These are phyloP conservation scores for Frieseomelitta varia DNA, from an alignment of 1,140 invertebrate species.

Conservation along the genomic window DNA sequence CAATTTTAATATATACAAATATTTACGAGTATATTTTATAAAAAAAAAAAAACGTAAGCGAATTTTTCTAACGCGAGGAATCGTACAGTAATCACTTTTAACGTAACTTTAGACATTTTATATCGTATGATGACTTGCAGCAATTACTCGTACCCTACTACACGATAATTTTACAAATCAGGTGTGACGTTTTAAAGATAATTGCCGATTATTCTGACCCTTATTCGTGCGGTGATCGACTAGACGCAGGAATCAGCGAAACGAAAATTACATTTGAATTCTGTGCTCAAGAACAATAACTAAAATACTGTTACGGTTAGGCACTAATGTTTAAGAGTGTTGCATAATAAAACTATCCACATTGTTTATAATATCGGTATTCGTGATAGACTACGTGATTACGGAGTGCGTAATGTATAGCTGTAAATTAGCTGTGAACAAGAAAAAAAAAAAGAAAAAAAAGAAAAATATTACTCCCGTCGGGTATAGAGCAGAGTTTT, in stretches of 20 bases:
- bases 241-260: conserved; percentile 55
- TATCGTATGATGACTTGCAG: neutral
- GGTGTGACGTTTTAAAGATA: neutral
- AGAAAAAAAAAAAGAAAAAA: too few relatives aligned
- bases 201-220: neutral
- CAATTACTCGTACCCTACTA: neutral
- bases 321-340: conserved; percentile 62
- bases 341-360: conserved; percentile 64
- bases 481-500: conserved; percentile 34
- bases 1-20: neutral
- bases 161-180: neutral
- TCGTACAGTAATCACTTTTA: conserved; percentile 10
- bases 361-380: conserved; percentile 70
- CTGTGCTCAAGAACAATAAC: conserved; percentile 79
- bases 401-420: conserved; percentile 51
- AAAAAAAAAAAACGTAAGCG: neutral
- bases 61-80: neutral
- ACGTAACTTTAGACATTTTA: neutral
- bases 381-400: conserved; percentile 56
- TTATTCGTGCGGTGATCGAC: conserved; percentile 35
- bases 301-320: conserved; percentile 69
- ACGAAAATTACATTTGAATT: conserved; percentile 56
- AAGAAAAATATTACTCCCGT: conserved; percentile 25
- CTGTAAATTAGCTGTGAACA: conserved; percentile 53
- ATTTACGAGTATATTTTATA: conserved; percentile 8